Evolutionary conservation across 2,888 invertebrate genomes (phyloP), one percentile per base, ranked within the genome.

Genomic region (Ormia ochracea): DNA sequence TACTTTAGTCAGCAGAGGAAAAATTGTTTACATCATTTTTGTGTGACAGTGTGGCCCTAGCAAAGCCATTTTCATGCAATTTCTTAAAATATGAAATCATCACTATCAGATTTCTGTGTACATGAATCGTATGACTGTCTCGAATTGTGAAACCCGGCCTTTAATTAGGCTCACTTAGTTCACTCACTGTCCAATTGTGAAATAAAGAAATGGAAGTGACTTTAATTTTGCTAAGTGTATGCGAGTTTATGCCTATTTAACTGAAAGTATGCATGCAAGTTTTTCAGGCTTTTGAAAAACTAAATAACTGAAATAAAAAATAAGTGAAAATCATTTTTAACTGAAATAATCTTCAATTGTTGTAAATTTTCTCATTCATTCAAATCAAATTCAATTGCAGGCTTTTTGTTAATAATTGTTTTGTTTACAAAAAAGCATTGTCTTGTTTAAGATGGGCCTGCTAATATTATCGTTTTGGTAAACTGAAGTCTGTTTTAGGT

Each of bases 311-410:
- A 2, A n/a, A n/a, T n/a, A n/a, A 17, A 14, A 63, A 50, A 74
- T 58, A 78, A 78, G 69, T 65, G 58, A 74, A 79, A 79, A 59
- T 74, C 69, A 74, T 65, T 74, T 69, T 19, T 19, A 31, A 54
- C 23, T 14, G 4, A 26, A 58, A 69, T 50, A 74, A 69, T 74
- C 58, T 65, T 58, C 14, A 74, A 58, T 70, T 43, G 28, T 19
- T 45, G 59, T 3, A 31, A 9, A 2, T 41, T 61, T 54, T 33
- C 7, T n/a, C 33, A 5, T 41, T 17, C 2, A 61, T 68, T 36
- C 61, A 76, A 69, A 69, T 63, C 56, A 65, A 43, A 43, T 41
- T 41, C 6, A 1, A 43, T 21, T 56, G 23, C 12, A 43, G 17
- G 6, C 12, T 5, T 28, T 61, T 31, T 52, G 33, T 12, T 12